These are phyloP conservation scores for Nasonia vitripennis DNA, from an alignment of 1,140 invertebrate species.

Conservation along the genomic window DNA sequence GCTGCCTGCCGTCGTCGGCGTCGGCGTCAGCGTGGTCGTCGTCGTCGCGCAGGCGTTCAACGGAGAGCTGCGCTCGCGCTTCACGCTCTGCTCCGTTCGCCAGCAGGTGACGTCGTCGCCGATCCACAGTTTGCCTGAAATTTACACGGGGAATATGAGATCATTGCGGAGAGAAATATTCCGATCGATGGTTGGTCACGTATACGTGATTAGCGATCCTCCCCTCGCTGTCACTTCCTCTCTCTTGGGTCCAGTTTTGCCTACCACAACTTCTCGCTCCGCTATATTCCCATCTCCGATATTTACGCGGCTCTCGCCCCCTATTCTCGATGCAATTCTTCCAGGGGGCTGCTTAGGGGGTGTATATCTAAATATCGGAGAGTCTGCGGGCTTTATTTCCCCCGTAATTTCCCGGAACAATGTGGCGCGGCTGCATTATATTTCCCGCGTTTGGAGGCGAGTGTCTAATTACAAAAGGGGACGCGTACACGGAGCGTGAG, in stretches of 20 bases:
- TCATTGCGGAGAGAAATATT: background rate
- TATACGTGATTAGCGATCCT: slow-evolving; percentile 69
- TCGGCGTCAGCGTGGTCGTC: slow-evolving; percentile 64
- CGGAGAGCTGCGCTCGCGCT: slow-evolving; percentile 61
- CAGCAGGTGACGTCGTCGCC: slow-evolving; percentile 70
- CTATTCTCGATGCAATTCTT: slow-evolving; percentile 17
- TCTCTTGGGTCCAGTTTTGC: slow-evolving; percentile 46
- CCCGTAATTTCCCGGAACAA: slow-evolving; percentile 73
- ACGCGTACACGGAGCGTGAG: no score
- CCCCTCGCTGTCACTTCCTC: slow-evolving; percentile 52
- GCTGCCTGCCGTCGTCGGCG: slow-evolving; percentile 64
- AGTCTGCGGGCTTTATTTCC: slow-evolving; percentile 58
- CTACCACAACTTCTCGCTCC: slow-evolving; percentile 24
- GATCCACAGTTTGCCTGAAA: slow-evolving; percentile 72
- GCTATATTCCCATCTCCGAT: slow-evolving; percentile 16
- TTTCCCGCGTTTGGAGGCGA: slow-evolving; percentile 63
- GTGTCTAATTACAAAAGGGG: slow-evolving; percentile 72
- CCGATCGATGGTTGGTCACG: background rate
- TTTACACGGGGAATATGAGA: background rate
- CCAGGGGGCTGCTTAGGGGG: background rate
- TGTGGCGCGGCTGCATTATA: slow-evolving; percentile 38
- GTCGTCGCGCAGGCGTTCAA: slow-evolving; percentile 66
- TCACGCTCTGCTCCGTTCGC: slow-evolving; percentile 70
- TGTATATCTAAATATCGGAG: slow-evolving; percentile 30
- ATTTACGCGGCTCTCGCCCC: slow-evolving; percentile 6